These are phyloP conservation scores for Lepidochitona cinerea DNA, from an alignment of 2,888 invertebrate genomes.

Conservation along the genomic window DNA sequence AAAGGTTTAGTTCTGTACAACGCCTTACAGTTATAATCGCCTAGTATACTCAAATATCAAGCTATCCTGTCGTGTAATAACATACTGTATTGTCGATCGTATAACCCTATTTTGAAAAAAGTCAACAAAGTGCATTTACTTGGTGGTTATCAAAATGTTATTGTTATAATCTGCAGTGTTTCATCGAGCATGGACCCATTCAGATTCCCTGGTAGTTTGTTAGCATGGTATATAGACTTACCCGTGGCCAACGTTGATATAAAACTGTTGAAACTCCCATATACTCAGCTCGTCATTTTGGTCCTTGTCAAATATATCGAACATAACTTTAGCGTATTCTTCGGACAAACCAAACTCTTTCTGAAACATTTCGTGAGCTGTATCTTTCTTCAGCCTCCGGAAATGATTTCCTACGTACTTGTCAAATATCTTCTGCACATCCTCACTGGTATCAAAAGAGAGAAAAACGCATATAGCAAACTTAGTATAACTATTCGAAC, in stretches of 20 bases:
- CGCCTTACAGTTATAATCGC: too few relatives aligned
- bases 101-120: too few relatives aligned
- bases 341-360: slow-evolving; percentile 47
- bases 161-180: too few relatives aligned
- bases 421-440: slow-evolving; percentile 54
- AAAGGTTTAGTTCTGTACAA: too few relatives aligned
- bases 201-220: background rate
- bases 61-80: too few relatives aligned
- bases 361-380: slow-evolving; percentile 47
- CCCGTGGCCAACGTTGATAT: slow-evolving; percentile 48
- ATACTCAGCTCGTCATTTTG: slow-evolving; percentile 50
- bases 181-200: too few relatives aligned
- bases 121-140: too few relatives aligned
- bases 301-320: slow-evolving; percentile 59
- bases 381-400: slow-evolving; percentile 46
- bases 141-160: too few relatives aligned
- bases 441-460: slow-evolving; percentile 42
- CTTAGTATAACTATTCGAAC: too few relatives aligned
- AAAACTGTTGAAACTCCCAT: slow-evolving; percentile 64
- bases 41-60: too few relatives aligned
- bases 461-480: too few relatives aligned
- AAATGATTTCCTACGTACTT: slow-evolving; percentile 52
- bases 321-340: slow-evolving; percentile 46
- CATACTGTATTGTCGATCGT: too few relatives aligned
- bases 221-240: slow-evolving; percentile 26